Evolutionary conservation across 1,140 invertebrate species (phyloP).

Genomic region (Philaenus spumarius): DNA sequence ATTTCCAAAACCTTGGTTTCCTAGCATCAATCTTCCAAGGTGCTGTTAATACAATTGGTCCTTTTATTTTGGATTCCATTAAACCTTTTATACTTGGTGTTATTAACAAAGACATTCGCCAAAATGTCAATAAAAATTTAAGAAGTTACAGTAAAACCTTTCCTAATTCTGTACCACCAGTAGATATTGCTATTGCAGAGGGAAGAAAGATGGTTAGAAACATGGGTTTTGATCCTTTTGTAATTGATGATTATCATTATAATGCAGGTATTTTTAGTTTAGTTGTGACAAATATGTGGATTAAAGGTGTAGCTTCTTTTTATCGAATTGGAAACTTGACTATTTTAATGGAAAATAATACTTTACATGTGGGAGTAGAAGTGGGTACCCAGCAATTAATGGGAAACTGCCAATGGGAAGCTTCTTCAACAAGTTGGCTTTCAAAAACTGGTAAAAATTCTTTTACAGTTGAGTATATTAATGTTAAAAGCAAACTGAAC

Average conservation of each 20-base stretch:
- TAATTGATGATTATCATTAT: constrained; percentile 57
- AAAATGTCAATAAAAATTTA: constrained; percentile 33
- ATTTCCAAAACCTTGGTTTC: constrained; percentile 72
- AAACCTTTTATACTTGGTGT: constrained; percentile 74
- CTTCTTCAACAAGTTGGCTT: constrained; percentile 57
- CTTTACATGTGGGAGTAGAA: constrained; percentile 53
- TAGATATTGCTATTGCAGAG: constrained; percentile 72
- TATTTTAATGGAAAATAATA: constrained; percentile 62
- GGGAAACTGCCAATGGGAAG: constrained; percentile 70
- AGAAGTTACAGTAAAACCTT: constrained; percentile 58
- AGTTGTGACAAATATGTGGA: constrained; percentile 57
- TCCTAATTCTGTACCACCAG: constrained; percentile 76
- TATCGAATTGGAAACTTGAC: constrained; percentile 72
- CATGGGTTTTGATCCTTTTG: constrained; percentile 65
- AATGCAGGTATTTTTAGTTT: constrained; percentile 59
- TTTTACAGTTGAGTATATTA: constrained; percentile 64
- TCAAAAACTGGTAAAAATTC: constrained; percentile 60
- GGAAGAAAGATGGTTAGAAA: constrained; percentile 59
- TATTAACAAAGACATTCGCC: constrained; percentile 57
- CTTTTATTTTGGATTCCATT: constrained; percentile 73
- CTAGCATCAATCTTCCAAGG: constrained; percentile 64
- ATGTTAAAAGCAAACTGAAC: constrained; percentile 53
- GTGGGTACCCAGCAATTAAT: constrained; percentile 69
- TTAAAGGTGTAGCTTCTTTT: constrained; percentile 70
- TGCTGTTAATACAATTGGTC: constrained; percentile 68